phyloP scores from a whole-genome alignment of 1,140 invertebrate species.

The Drosophila prosaltans region DNA sequence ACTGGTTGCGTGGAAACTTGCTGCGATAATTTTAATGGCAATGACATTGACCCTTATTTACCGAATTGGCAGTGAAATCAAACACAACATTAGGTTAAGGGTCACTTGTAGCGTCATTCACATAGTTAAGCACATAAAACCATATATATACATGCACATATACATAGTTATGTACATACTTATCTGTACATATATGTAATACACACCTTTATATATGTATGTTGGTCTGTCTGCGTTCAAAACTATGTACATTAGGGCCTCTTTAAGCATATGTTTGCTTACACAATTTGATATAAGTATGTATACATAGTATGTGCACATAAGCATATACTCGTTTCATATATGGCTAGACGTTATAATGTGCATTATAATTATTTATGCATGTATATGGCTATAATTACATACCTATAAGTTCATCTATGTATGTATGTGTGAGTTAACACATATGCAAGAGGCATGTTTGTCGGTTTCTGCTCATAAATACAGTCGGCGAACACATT shows the following conservation, averaged over 20 bases:
- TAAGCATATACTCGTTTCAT: conserved; percentile 6
- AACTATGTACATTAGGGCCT: background rate
- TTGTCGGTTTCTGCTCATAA: conserved; percentile 52
- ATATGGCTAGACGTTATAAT: conserved; percentile 73
- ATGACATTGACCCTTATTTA: conserved; percentile 55
- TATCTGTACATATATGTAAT: conserved; percentile 26
- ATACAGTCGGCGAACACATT: conserved; percentile 38
- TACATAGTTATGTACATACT: conserved; percentile 17
- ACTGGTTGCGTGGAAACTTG: conserved; percentile 1
- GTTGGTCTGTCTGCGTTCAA: background rate
- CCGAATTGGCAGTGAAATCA: conserved; percentile 48
- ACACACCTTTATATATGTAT: conserved; percentile 4
- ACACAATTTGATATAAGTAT: conserved; percentile 2
- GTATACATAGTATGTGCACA: conserved; percentile 6
- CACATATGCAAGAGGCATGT: conserved; percentile 37
- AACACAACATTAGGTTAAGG: conserved; percentile 41
- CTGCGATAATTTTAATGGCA: conserved; percentile 38
- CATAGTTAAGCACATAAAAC: conserved; percentile 12
- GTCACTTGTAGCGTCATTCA: conserved; percentile 18
- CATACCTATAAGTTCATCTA: conserved; percentile 29
- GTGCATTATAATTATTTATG: conserved; percentile 73
- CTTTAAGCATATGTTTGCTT: conserved; percentile 13
- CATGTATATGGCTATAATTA: conserved; percentile 51
- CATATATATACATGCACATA: background rate
- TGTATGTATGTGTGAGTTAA: conserved; percentile 12